Percentiles rank a stretch among this genome's conserved stretches.
Conservation (phyloP, 2,888 invertebrate species). For the Watsonalla cultraria region DNA sequence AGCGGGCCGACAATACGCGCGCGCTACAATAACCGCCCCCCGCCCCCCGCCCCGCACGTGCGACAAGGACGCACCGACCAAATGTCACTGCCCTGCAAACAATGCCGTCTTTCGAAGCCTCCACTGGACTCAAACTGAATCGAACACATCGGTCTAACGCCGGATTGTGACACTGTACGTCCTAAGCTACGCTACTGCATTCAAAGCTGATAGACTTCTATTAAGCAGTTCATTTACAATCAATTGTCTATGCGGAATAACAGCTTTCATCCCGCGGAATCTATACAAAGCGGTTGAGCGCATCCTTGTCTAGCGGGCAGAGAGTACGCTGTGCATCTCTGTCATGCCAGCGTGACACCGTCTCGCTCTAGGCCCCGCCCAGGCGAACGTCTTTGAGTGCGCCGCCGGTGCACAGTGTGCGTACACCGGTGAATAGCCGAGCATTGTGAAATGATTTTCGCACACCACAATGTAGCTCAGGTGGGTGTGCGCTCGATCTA, state of each 20-base stretch:
- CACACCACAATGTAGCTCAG: constrained; percentile 69
- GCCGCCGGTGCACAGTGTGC: constrained; percentile 55
- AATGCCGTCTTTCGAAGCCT: constrained; percentile 64
- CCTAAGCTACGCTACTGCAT: constrained; percentile 8
- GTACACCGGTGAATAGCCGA: constrained; percentile 55
- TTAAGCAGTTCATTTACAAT: constrained; percentile 54
- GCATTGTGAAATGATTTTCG: constrained; percentile 67
- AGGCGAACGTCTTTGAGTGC: constrained; percentile 54
- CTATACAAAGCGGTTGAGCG: constrained; percentile 72
- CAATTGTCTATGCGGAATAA: constrained; percentile 75
- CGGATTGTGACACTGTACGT: constrained; percentile 8
- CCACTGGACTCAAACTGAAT: constrained; percentile 38
- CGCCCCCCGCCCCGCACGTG: constrained; percentile 63
- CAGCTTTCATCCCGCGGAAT: constrained; percentile 67
- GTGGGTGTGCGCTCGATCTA: constrained; percentile 70
- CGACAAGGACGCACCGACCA: constrained; percentile 75
- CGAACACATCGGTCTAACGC: constrained; percentile 27
- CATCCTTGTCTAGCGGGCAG: constrained; percentile 70
- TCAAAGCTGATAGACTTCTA: constrained; percentile 36
- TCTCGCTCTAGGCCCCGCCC: constrained; percentile 75
- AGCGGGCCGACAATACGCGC: constrained; percentile 75
- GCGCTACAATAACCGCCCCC: constrained; percentile 75
- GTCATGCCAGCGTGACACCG: constrained; percentile 53
- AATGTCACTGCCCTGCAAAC: constrained; percentile 77
- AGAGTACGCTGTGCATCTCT: constrained; percentile 59